Evolutionary conservation across 2,797 vertebrate genomes (phyloP).

Genomic region (Nothura maculosa): DNA sequence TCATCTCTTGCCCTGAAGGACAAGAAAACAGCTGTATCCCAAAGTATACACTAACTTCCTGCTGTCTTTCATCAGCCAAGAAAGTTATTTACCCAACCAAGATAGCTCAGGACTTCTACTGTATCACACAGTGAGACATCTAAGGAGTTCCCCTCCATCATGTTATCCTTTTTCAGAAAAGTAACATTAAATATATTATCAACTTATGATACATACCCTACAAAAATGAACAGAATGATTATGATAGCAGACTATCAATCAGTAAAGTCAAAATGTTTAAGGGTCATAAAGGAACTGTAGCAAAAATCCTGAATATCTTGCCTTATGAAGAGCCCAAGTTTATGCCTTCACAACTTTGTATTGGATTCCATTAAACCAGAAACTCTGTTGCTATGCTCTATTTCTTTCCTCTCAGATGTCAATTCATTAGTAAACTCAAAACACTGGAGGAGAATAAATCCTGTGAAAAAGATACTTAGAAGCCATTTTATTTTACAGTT

Average conservation of each 20-base stretch:
- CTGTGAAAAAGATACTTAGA: not conserved
- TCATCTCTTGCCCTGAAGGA: not conserved
- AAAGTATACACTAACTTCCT: not conserved
- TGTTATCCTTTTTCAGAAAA: not conserved
- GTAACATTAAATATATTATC: not conserved
- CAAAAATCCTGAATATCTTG: accelerated
- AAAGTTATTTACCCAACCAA: not conserved
- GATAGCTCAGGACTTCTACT: not conserved
- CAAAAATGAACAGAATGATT: not conserved
- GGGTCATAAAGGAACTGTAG: not conserved
- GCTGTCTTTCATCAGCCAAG: not conserved
- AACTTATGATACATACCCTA: not conserved
- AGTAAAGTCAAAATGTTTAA: not conserved
- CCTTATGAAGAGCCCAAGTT: not conserved
- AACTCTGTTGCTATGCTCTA: not conserved
- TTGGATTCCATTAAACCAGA: not conserved
- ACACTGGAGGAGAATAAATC: not conserved
- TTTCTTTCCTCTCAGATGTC: not conserved
- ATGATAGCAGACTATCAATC: not conserved
- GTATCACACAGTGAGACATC: not conserved
- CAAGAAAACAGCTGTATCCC: not conserved
- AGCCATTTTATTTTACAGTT: not conserved
- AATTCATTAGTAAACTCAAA: not conserved
- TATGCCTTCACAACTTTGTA: not conserved
- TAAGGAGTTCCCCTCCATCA: not conserved